Evolutionary conservation across 2,113 vertebrate species (phyloP).

Genomic region (Aegotheles bennettii): DNA sequence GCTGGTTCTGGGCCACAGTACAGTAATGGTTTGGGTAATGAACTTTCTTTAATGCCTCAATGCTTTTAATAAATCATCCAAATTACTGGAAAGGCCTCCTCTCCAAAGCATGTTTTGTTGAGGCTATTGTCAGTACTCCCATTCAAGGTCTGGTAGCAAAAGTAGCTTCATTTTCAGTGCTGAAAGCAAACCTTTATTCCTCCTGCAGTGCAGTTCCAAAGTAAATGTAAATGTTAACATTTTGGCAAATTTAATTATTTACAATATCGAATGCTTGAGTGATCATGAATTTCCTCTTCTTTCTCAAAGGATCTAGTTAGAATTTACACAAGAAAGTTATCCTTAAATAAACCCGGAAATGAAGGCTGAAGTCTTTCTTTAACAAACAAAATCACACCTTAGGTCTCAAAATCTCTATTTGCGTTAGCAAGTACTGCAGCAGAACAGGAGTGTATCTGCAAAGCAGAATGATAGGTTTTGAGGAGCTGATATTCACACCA

Average conservation of each 20-base stretch:
- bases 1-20: not conserved
- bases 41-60: not conserved
- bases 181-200: slow-evolving; percentile 6
- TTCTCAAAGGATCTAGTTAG: not conserved
- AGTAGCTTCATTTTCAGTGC: not conserved
- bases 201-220: not conserved
- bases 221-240: not conserved
- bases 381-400: not conserved
- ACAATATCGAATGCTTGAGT: not conserved
- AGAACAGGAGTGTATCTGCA: not conserved
- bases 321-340: not conserved
- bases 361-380: not conserved
- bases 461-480: not conserved
- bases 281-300: not conserved
- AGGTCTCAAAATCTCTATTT: not conserved
- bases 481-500: not conserved
- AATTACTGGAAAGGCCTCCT: not conserved
- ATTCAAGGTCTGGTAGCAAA: not conserved
- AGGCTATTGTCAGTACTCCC: not conserved
- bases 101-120: not conserved
- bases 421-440: not conserved
- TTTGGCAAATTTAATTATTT: slow-evolving; percentile 29
- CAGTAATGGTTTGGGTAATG: not conserved
- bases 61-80: not conserved
- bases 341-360: not conserved